Evolutionary conservation across 2,113 vertebrate species (phyloP), one percentile per base, ranked within the genome.

Genomic region (Onychorhynchus coronatus): DNA sequence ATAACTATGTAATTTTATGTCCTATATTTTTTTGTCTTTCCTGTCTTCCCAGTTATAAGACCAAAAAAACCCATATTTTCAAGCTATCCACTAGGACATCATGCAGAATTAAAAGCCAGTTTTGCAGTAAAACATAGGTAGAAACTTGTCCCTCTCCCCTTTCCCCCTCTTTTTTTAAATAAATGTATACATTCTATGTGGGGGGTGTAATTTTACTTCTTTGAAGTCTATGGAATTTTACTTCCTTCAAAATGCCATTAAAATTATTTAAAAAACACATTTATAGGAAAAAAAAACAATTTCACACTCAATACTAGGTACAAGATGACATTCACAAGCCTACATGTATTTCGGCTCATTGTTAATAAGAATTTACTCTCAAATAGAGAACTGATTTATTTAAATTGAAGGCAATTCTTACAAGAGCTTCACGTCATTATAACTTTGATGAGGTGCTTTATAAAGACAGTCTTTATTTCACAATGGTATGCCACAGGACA

Each of bases 161-260:
- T 2, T 1, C 2, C 5, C 3, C 0, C 0, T n/a, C 11, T 70
- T 52, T 52, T 55, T 55, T 33, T 0, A 16, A 79, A 78, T n/a
- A 50, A 73, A 76, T 44, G 6, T 10, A 33, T 25, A 41, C 5
- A 24, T 61, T 53, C 37, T 19, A 20, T 14, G 33, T 30, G 20
- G 31, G 39, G 20, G 31, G 39, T 25, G 5, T 6, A 68, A 50
- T 42, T 80, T 56, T 53, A 31, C 56, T 80, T 67, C 55, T 88
- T 85, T 83, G 62, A 91, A 77, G 35, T 72, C 25, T 49, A 27
- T 19, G 14, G 20, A 74, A 7, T 84, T 74, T 33, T 72, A 75
- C 39, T 37, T 89, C 24, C 44, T 68, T 63, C 47, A 68, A 76
- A 81, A 74, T 1, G 0, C 11, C 12, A 41, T 15, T 78, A 17